Conservation (phyloP, 2,888 invertebrate species). For the Hipparchia semele region DNA sequence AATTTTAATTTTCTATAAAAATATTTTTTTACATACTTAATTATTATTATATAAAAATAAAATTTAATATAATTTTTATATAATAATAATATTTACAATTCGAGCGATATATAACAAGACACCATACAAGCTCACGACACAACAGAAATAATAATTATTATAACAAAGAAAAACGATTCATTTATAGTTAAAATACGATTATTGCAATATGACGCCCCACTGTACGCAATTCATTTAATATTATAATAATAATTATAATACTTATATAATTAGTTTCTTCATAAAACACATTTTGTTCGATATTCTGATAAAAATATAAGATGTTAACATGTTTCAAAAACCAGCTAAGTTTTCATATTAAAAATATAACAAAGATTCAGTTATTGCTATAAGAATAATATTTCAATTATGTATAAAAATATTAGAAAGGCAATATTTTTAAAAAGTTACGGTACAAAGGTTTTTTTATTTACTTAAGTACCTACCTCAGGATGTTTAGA, state of each 20-base stretch:
- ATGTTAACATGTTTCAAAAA: background rate
- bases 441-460: conserved; percentile 4
- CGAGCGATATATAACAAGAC: conserved; percentile 53
- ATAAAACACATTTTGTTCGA: conserved; percentile 35
- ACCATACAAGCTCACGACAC: conserved; percentile 31
- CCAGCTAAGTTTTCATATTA: conserved; percentile 1
- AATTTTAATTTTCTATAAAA: conserved; percentile 7
- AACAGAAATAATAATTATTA: conserved; percentile 32
- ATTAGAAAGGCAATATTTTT: background rate
- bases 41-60: conserved; percentile 12
- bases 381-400: conserved; percentile 12
- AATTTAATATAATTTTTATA: conserved; percentile 19
- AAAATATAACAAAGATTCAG: conserved; percentile 8
- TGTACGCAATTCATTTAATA: conserved; percentile 35
- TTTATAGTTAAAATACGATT: conserved; percentile 44
- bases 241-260: conserved; percentile 33
- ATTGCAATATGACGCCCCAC: conserved; percentile 28
- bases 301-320: conserved; percentile 14
- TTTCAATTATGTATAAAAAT: background rate
- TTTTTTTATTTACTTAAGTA: conserved; percentile 18
- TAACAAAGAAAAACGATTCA: conserved; percentile 47
- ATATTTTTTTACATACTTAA: background rate
- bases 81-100: conserved; percentile 37
- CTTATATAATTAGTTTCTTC: background rate
- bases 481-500: conserved; percentile 10